These are phyloP conservation scores for Scartelaos histophorus DNA, from an alignment of 2,113 vertebrate species.

Conservation along the genomic window DNA sequence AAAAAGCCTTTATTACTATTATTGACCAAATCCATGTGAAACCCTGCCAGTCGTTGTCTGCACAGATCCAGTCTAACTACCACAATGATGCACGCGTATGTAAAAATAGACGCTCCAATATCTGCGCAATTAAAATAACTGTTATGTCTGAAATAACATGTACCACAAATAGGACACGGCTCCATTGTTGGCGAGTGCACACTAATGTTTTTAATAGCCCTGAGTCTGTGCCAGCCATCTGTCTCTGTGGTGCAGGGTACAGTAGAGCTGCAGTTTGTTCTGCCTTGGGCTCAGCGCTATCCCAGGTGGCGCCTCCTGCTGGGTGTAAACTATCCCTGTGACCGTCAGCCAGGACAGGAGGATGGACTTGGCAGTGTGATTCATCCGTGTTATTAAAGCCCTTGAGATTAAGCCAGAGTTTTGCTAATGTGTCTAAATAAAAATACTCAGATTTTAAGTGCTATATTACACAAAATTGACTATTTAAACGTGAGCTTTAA, in stretches of 20 bases:
- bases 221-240: constrained; percentile 51
- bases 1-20: background rate
- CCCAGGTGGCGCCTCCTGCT: constrained; percentile 36
- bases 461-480: too few relatives aligned
- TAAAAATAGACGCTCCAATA: background rate
- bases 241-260: constrained; percentile 41
- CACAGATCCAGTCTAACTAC: background rate
- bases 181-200: constrained; percentile 36
- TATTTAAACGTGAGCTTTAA: too few relatives aligned
- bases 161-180: background rate
- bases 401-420: background rate
- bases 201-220: constrained; percentile 35
- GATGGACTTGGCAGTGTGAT: background rate
- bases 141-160: background rate
- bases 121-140: background rate
- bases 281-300: constrained; percentile 35
- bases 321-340: background rate
- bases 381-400: background rate
- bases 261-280: constrained; percentile 39
- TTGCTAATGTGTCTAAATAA: background rate
- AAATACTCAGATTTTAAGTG: background rate
- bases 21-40: background rate
- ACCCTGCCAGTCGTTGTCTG: background rate
- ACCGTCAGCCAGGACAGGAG: too few relatives aligned
- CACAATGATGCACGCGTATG: background rate